phyloP scores from a whole-genome alignment of 2,797 vertebrate species.

The Okamejei kenojei region DNA sequence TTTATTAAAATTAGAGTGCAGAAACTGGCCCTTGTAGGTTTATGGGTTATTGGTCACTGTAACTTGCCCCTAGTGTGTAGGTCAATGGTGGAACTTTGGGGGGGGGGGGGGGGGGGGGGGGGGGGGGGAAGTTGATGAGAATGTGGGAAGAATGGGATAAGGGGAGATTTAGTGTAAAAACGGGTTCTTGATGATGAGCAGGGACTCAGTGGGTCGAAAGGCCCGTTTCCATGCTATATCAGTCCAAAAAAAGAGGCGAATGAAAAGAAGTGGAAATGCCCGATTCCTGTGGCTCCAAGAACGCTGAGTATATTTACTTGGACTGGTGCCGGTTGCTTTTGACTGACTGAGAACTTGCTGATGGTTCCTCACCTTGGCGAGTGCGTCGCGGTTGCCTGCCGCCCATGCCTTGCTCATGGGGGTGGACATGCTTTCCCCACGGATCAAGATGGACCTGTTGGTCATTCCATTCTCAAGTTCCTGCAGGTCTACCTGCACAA shows the following conservation, averaged over 20 bases:
- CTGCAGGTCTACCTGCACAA: slow-evolving; percentile 66
- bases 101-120: too few species aligned
- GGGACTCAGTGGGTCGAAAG: too few species aligned
- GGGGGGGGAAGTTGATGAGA: too few species aligned
- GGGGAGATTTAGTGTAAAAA: too few species aligned
- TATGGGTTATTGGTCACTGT: too few species aligned
- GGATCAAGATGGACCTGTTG: slow-evolving; percentile 72
- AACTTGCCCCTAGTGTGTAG: too few species aligned
- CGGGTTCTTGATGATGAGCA: too few species aligned
- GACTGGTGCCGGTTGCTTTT: neutral
- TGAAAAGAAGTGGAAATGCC: neutral
- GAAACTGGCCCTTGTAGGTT: too few species aligned
- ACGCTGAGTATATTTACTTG: neutral
- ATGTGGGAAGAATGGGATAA: too few species aligned
- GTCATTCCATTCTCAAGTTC: slow-evolving; percentile 70
- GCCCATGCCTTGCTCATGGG: slow-evolving; percentile 72
- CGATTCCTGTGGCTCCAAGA: neutral
- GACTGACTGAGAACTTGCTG: neutral
- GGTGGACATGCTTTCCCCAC: slow-evolving; percentile 75
- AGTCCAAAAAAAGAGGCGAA: neutral
- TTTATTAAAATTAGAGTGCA: too few species aligned
- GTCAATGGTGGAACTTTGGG: too few species aligned
- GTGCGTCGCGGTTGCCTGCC: slow-evolving; percentile 76
- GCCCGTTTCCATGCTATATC: neutral
- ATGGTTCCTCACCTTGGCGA: slow-evolving; percentile 73